Percentiles rank a stretch among this genome's conserved stretches.
Evolutionary conservation across 2,797 vertebrate species (phyloP).

Genomic region (Micrastur ruficollis): DNA sequence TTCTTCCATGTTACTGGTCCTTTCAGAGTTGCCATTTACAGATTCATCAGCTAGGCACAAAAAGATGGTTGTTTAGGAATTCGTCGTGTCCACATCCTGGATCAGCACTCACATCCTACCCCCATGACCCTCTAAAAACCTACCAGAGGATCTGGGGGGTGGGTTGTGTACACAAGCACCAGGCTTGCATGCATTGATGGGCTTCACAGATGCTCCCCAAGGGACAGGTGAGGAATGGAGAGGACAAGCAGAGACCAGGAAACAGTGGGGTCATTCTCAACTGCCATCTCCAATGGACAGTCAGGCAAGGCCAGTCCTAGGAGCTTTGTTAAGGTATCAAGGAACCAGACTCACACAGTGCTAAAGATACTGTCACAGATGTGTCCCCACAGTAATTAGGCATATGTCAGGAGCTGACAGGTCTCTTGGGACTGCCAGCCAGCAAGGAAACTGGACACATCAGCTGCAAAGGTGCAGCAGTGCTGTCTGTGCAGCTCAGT

Average conservation of each 20-base stretch:
- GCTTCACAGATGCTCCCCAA: neutral
- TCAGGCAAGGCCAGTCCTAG: neutral
- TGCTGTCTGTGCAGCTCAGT: neutral
- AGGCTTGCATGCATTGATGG: neutral
- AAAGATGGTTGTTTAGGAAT: neutral
- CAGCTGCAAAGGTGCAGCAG: neutral
- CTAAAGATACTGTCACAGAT: neutral
- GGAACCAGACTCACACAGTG: neutral
- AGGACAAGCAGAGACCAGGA: neutral
- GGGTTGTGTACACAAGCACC: neutral
- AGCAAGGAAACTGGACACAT: neutral
- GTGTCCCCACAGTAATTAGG: neutral
- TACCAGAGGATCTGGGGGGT: neutral
- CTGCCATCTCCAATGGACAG: neutral
- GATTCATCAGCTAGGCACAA: neutral
- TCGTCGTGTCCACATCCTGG: neutral
- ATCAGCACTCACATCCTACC: neutral
- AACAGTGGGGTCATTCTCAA: neutral
- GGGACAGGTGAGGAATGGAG: neutral
- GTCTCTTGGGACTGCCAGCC: neutral
- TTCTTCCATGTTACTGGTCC: neutral
- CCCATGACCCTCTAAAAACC: neutral
- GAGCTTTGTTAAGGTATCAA: neutral
- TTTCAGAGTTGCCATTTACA: neutral
- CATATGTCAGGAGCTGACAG: neutral